Percentiles rank a stretch among this genome's conserved stretches.
These are phyloP conservation scores for Neoniphon sammara DNA, from an alignment of 2,797 vertebrate species.

Conservation along the genomic window DNA sequence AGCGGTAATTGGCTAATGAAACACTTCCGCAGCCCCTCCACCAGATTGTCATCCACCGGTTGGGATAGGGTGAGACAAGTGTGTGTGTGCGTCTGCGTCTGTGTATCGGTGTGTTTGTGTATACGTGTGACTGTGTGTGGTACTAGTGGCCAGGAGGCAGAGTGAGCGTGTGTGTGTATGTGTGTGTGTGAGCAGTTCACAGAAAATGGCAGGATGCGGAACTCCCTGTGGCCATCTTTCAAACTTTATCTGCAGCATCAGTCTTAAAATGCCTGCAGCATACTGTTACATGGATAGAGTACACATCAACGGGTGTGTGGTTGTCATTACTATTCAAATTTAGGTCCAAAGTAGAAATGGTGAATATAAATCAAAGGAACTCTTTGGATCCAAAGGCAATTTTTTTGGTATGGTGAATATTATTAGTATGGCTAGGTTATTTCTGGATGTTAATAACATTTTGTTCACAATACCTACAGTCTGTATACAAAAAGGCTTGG, in stretches of 20 bases:
- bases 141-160: slow-evolving; percentile 58
- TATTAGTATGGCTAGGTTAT: slow-evolving; percentile 2
- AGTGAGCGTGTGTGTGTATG: slow-evolving; percentile 26
- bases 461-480: background rate
- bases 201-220: slow-evolving; percentile 84
- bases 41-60: slow-evolving; percentile 75
- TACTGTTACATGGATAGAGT: slow-evolving; percentile 68
- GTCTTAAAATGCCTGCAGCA: slow-evolving; percentile 64
- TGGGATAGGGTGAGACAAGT: slow-evolving; percentile 64
- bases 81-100: slow-evolving; percentile 39
- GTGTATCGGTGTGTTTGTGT: slow-evolving; percentile 26
- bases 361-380: slow-evolving; percentile 60
- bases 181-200: slow-evolving; percentile 44
- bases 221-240: slow-evolving; percentile 78
- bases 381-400: slow-evolving; percentile 26
- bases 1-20: slow-evolving; percentile 87
- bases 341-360: slow-evolving; percentile 51
- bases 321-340: slow-evolving; percentile 63
- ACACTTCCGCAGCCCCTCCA: slow-evolving; percentile 83
- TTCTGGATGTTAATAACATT: slow-evolving; percentile 1
- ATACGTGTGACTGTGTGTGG: slow-evolving; percentile 53
- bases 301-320: slow-evolving; percentile 62
- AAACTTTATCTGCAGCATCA: slow-evolving; percentile 73
- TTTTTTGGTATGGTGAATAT: slow-evolving; percentile 14
- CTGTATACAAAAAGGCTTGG: background rate